Percentiles rank a stretch among this genome's conserved stretches.
phyloP scores from a whole-genome alignment of 2,888 invertebrate species.

The Rhimphoctona megacephalus region DNA sequence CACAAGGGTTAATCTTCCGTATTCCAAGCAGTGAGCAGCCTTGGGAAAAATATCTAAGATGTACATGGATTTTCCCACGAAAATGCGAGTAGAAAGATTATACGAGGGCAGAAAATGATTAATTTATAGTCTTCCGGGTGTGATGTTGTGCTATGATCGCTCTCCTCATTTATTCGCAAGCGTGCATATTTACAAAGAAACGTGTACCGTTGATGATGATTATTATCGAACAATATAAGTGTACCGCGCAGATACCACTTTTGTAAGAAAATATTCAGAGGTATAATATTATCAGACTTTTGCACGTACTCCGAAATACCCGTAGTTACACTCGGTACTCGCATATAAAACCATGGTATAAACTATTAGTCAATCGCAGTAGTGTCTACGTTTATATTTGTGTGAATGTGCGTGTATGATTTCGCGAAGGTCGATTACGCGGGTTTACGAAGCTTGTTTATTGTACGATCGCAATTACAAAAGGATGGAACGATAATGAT shows the following conservation, averaged over 20 bases:
- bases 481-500: slow-evolving; percentile 40
- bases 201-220: slow-evolving; percentile 40
- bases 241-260: not conserved
- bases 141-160: slow-evolving; percentile 13
- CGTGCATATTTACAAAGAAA: slow-evolving; percentile 24
- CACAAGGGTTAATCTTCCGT: not conserved
- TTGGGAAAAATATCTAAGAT: not conserved
- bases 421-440: slow-evolving; percentile 56
- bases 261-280: slow-evolving; percentile 19
- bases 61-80: slow-evolving; percentile 36
- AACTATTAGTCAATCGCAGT: slow-evolving; percentile 29
- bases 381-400: not conserved
- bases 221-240: slow-evolving; percentile 57
- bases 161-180: slow-evolving; percentile 3
- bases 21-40: not conserved
- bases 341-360: slow-evolving; percentile 21
- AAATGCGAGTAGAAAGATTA: slow-evolving; percentile 28
- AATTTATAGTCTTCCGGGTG: slow-evolving; percentile 22
- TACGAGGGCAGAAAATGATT: slow-evolving; percentile 26
- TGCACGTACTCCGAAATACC: slow-evolving; percentile 1
- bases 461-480: slow-evolving; percentile 61
- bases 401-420: slow-evolving; percentile 22
- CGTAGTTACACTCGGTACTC: slow-evolving; percentile 26
- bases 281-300: slow-evolving; percentile 37
- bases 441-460: slow-evolving; percentile 38